These are phyloP conservation scores for Mactra quadrangularis DNA, from an alignment of 1,140 invertebrate genomes.

Conservation along the genomic window DNA sequence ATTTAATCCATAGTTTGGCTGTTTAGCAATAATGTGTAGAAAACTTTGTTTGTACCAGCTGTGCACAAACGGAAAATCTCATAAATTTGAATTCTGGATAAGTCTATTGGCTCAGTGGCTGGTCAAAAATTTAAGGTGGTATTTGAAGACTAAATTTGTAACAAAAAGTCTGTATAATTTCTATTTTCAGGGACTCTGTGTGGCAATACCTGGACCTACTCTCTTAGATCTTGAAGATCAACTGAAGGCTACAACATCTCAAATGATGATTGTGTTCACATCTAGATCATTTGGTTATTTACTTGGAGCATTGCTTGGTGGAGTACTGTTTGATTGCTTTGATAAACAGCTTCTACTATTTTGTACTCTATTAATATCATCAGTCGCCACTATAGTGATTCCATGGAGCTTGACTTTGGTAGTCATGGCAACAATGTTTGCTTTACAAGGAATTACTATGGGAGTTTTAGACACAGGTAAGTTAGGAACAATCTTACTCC, in stretches of 20 bases:
- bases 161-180: too few species aligned
- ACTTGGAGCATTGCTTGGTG: constrained; percentile 78
- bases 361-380: constrained; percentile 73
- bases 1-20: too few species aligned
- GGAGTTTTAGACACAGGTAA: constrained; percentile 84
- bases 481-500: background rate
- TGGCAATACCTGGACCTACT: constrained; percentile 84
- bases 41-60: too few species aligned
- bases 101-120: too few species aligned
- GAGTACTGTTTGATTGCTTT: constrained; percentile 82
- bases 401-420: constrained; percentile 78
- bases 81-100: too few species aligned
- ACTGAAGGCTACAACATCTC: constrained; percentile 73
- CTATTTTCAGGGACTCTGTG: constrained; percentile 82
- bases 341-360: constrained; percentile 79
- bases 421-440: constrained; percentile 77
- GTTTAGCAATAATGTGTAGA: too few species aligned
- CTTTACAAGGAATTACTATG: constrained; percentile 82
- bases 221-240: constrained; percentile 80
- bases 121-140: too few species aligned
- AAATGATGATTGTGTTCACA: constrained; percentile 80
- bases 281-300: constrained; percentile 81
- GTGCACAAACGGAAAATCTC: too few species aligned
- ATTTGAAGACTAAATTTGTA: too few species aligned
- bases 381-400: constrained; percentile 75